Evolutionary conservation across 2,888 invertebrate species (phyloP).

Genomic region (Hymenopus coronatus): DNA sequence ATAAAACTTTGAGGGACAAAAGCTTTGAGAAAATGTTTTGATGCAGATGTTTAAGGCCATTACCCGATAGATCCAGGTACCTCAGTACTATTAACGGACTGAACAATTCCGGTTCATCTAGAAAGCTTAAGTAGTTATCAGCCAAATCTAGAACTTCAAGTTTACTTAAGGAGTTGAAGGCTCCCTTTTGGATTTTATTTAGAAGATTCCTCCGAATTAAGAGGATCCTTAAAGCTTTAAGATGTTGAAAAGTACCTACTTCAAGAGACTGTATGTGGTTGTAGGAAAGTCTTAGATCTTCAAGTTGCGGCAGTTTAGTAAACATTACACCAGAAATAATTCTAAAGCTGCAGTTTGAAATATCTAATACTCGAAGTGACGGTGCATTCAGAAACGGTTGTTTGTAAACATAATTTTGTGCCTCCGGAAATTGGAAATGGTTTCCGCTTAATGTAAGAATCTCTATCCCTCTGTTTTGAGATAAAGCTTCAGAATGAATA

Average conservation of each 20-base stretch:
- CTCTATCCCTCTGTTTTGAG: slow-evolving; percentile 14
- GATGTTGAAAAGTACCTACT: neutral
- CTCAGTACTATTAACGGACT: neutral
- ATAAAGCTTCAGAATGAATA: slow-evolving; percentile 20
- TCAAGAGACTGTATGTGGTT: slow-evolving; percentile 5
- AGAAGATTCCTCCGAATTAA: slow-evolving; percentile 1
- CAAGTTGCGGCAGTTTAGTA: neutral
- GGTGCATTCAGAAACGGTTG: neutral
- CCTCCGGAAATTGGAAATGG: neutral
- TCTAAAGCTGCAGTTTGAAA: slow-evolving; percentile 7
- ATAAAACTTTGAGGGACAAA: neutral
- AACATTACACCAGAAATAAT: slow-evolving; percentile 6
- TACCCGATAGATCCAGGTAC: slow-evolving; percentile 17
- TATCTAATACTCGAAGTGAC: slow-evolving; percentile 3
- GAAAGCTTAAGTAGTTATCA: slow-evolving; percentile 6
- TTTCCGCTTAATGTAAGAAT: slow-evolving; percentile 20
- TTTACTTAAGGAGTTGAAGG: slow-evolving; percentile 4
- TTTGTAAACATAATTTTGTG: neutral
- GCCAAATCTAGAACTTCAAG: slow-evolving; percentile 23
- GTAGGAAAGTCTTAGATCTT: slow-evolving; percentile 4
- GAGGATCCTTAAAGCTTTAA: neutral
- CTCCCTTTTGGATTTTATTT: neutral
- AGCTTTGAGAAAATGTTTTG: neutral
- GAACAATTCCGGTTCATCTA: slow-evolving; percentile 16
- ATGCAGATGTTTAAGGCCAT: slow-evolving; percentile 9